Conservation (phyloP, 2,113 vertebrate genomes). For the Centropristis striata region DNA sequence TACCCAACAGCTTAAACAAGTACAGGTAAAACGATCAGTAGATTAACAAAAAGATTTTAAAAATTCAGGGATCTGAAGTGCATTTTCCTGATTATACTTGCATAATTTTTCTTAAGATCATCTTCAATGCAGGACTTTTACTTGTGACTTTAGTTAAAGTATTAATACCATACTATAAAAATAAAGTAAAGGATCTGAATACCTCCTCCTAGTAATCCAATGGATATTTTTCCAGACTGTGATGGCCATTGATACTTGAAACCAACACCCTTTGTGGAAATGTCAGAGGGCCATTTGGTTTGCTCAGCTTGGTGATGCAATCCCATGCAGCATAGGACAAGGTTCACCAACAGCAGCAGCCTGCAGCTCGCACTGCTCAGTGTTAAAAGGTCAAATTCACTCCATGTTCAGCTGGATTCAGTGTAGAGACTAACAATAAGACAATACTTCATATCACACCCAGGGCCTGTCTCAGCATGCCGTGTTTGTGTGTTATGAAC, state of each 20-base stretch:
- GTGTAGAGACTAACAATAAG: not conserved
- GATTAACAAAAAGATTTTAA: too few relatives aligned
- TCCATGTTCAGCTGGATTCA: not conserved
- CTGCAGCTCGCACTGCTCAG: not conserved
- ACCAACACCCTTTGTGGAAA: conserved; percentile 72
- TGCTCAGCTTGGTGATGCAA: conserved; percentile 41
- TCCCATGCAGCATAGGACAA: conserved; percentile 48
- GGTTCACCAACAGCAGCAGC: conserved; percentile 35
- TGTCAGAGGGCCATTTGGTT: conserved; percentile 71
- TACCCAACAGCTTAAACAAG: too few relatives aligned
- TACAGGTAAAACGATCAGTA: too few relatives aligned
- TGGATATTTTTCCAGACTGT: not conserved
- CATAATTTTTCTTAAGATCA: too few relatives aligned
- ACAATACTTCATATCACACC: not conserved
- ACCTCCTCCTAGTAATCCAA: too few relatives aligned
- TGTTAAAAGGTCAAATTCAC: conserved; percentile 45
- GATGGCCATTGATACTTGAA: conserved; percentile 43
- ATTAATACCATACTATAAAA: too few relatives aligned
- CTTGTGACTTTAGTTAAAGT: too few relatives aligned
- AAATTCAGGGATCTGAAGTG: too few relatives aligned
- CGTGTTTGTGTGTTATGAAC: not conserved
- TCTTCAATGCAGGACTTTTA: too few relatives aligned
- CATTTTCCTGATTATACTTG: too few relatives aligned
- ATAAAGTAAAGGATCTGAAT: too few relatives aligned
- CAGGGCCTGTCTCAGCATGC: conserved; percentile 29